These are phyloP conservation scores for Chionomys nivalis DNA, from an alignment of 2,113 vertebrate genomes.

Conservation along the genomic window DNA sequence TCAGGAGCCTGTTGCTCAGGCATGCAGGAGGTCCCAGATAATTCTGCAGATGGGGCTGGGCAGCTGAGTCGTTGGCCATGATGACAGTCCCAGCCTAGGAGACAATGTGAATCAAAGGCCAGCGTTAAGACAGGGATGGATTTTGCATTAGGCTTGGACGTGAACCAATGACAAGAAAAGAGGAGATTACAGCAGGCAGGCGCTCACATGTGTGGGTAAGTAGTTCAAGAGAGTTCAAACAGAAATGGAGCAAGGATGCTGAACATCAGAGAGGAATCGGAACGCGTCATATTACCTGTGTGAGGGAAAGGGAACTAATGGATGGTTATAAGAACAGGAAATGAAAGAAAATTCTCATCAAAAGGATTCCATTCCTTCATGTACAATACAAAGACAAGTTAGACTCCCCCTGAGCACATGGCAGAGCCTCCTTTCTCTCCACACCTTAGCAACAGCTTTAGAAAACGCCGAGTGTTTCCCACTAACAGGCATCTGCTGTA, in stretches of 20 bases:
- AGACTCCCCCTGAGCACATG: not conserved
- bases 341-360: slow-evolving; percentile 48
- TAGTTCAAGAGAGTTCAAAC: not conserved
- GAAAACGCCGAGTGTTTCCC: slow-evolving; percentile 23
- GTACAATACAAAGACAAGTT: slow-evolving; percentile 21
- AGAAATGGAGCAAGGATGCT: not conserved
- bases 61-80: not conserved
- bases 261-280: slow-evolving; percentile 32
- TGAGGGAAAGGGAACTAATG: slow-evolving; percentile 19
- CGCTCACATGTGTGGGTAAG: not conserved
- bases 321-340: slow-evolving; percentile 42
- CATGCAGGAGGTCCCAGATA: not conserved
- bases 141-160: not conserved
- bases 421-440: not conserved
- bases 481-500: not conserved
- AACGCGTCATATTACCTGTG: not conserved
- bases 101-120: not conserved
- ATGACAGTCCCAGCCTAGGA: not conserved
- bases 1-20: not conserved
- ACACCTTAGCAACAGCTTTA: slow-evolving; percentile 27
- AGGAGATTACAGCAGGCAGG: not conserved
- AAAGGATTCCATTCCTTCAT: not conserved
- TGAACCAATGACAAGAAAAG: not conserved
- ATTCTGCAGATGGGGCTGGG: not conserved
- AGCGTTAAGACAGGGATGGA: not conserved